Evolutionary conservation across 2,113 vertebrate genomes (phyloP), one percentile per base, ranked within the genome.

Genomic region (Orcinus orca): DNA sequence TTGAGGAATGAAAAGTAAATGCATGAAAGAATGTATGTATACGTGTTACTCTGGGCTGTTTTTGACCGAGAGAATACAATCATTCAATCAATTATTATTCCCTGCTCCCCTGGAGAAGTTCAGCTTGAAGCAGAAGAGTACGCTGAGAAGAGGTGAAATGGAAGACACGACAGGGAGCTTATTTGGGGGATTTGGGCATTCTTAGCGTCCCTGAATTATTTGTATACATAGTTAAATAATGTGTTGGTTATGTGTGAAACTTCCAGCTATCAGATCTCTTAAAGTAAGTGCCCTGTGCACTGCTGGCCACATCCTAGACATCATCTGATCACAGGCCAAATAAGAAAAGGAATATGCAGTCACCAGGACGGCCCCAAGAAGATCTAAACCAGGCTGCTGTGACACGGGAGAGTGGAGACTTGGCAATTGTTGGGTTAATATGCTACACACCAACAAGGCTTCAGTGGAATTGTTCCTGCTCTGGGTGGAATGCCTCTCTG

Each of bases 281-380:
- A 36, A 21, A 67, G 53, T 3, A 0, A 73, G 17, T 3, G 31
- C 8, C 44, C 36, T 1, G 0, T 7, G 31, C 25, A 2, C 18
- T 21, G 68, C n/a, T 41, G 58, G 68, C 13, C 18, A 67, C 25
- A 2, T 6, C 3, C 1, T 18, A 18, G 62, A 11, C 21, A 1
- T 13, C 55, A 5, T 20, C 62, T 11, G 10, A 17, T 79, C 36
- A 0, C 1, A 21, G 55, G 11, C 14, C 31, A 76, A 2, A 20
- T 33, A n/a, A 71, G 20, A 25, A 29, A 81, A 33, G 65, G 63
- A 5, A 2, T 2, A 0, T 23, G 33, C 23, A 1, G 5, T 18
- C 21, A 1, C 55, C 7, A 62, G 58, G 50, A 26, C 0, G 0
- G 44, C 1, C 71, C 65, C 0, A 0, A 2, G 36, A 50, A 33